Conservation (phyloP, 2,888 invertebrate genomes). For the Bombylius major region DNA sequence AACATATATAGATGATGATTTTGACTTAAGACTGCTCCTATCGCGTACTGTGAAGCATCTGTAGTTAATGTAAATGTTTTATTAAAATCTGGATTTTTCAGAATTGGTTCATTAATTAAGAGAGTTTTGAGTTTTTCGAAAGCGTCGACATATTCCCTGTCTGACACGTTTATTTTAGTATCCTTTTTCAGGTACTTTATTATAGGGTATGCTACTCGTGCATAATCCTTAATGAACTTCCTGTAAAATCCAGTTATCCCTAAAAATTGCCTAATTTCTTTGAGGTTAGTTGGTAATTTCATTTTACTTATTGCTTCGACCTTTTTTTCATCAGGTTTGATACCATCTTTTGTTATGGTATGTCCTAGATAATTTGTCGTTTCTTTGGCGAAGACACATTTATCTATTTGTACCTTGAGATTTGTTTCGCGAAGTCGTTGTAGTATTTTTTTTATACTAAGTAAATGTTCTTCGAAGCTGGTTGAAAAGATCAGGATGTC, state of each 20-base stretch:
- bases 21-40: conserved; percentile 3
- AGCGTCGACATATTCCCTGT: background rate
- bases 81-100: background rate
- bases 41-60: conserved; percentile 1
- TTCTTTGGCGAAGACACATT: conserved; percentile 5
- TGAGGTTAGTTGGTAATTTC: background rate
- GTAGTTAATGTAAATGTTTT: conserved; percentile 2
- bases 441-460: conserved; percentile 4
- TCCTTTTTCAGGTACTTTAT: conserved; percentile 1
- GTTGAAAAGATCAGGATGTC: conserved; percentile 18
- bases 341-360: conserved; percentile 19
- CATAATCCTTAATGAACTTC: conserved; percentile 4
- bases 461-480: conserved; percentile 11
- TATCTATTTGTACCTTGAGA: conserved; percentile 13
- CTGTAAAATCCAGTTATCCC: conserved; percentile 10
- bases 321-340: conserved; percentile 21
- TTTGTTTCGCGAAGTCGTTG: conserved; percentile 4
- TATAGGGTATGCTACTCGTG: conserved; percentile 1
- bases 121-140: conserved; percentile 11
- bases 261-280: conserved; percentile 7
- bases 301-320: conserved; percentile 9
- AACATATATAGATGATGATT: background rate
- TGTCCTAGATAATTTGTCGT: conserved; percentile 17
- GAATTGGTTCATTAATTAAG: conserved; percentile 4
- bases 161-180: background rate